These are phyloP conservation scores for Amphipoea oculea DNA, from an alignment of 2,888 invertebrate genomes.

Conservation along the genomic window DNA sequence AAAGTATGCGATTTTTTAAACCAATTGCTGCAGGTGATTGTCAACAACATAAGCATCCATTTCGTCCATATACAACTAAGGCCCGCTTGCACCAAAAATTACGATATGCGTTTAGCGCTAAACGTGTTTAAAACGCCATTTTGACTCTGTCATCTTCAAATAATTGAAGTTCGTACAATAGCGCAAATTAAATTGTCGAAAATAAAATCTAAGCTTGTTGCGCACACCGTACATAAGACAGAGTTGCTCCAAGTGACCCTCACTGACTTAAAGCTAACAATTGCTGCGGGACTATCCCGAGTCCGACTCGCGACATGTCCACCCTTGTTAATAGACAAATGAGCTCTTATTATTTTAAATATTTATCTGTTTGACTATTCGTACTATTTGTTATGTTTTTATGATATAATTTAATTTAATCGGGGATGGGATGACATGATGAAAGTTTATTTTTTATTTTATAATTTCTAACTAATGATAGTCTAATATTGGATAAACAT, in stretches of 20 bases:
- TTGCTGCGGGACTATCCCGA: constrained; percentile 65
- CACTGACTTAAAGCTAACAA: constrained; percentile 65
- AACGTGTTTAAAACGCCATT: too few species aligned
- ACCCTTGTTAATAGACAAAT: constrained; percentile 56
- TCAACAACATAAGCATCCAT: too few species aligned
- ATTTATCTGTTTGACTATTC: constrained; percentile 28
- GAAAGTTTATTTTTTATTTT: background rate
- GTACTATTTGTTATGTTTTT: constrained; percentile 15
- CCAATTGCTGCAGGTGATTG: too few species aligned
- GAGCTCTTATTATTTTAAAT: constrained; percentile 50
- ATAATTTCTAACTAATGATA: background rate
- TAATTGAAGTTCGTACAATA: too few species aligned
- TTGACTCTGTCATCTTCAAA: too few species aligned
- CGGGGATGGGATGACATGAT: background rate
- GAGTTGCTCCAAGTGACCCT: constrained; percentile 67
- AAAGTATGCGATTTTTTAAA: too few species aligned
- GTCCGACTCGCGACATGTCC: constrained; percentile 62
- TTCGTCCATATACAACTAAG: too few species aligned
- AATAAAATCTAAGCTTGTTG: constrained; percentile 60
- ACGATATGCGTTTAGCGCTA: too few species aligned
- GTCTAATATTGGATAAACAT: background rate
- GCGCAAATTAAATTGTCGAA: background rate
- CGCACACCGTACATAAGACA: constrained; percentile 72
- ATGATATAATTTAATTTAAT: background rate
- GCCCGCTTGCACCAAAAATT: too few species aligned